These are phyloP conservation scores for Cassiopea andromeda DNA, from an alignment of 30 jellyfish, hydroid and myxozoan genomes.

Conservation along the genomic window DNA sequence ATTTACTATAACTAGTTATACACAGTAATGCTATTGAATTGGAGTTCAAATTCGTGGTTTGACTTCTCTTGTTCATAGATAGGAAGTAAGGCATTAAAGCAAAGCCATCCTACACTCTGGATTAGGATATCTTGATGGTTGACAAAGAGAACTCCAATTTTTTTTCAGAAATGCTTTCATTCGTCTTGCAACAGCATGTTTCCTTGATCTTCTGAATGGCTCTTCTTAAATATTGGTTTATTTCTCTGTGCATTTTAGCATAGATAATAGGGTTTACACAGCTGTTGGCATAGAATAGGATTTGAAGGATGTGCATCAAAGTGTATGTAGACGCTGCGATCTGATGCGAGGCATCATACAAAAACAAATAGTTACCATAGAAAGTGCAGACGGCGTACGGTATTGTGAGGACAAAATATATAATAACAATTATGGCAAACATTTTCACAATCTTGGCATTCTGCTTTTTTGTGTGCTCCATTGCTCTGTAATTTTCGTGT, in stretches of 20 bases:
- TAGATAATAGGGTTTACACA: neutral
- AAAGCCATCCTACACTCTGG: too few relatives aligned
- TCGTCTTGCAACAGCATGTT: too few relatives aligned
- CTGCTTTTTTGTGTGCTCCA: slow-evolving; percentile 24
- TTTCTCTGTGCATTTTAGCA: neutral
- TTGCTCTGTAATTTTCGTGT: slow-evolving; percentile 48
- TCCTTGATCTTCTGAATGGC: neutral
- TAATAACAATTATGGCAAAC: slow-evolving; percentile 27
- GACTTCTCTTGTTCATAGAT: too few relatives aligned
- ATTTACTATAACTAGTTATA: too few relatives aligned
- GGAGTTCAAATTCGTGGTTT: too few relatives aligned
- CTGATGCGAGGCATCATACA: neutral
- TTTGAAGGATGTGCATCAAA: neutral
- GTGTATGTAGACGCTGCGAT: neutral
- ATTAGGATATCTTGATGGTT: too few relatives aligned
- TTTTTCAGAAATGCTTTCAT: too few relatives aligned
- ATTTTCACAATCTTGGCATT: slow-evolving; percentile 35
- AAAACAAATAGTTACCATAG: neutral
- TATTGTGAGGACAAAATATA: slow-evolving; percentile 31
- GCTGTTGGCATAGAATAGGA: neutral
- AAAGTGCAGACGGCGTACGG: slow-evolving; percentile 30
- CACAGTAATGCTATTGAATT: too few relatives aligned
- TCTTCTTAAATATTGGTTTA: neutral
- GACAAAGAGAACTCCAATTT: too few relatives aligned
- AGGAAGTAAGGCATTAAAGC: too few relatives aligned